Evolutionary conservation across 2,797 vertebrate species (phyloP).

Genomic region (Salarias fasciatus): DNA sequence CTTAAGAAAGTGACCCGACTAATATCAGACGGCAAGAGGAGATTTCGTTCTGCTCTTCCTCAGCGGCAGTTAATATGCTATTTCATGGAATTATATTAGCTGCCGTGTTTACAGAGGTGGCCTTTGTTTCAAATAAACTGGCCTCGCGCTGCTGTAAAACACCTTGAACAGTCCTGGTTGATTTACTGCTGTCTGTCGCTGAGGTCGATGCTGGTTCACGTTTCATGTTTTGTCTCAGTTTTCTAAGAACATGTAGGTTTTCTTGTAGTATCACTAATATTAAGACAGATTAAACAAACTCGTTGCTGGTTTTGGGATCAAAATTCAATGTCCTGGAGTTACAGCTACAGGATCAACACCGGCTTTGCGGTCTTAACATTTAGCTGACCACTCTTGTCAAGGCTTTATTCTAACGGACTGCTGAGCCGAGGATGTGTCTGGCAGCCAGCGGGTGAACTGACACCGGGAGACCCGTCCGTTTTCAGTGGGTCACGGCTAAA

Average conservation of each 20-base stretch:
- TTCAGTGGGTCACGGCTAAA: conserved; percentile 39
- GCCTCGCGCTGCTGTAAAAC: neutral
- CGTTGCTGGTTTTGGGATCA: conserved; percentile 8
- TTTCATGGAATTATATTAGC: neutral
- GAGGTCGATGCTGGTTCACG: neutral
- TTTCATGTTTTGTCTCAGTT: neutral
- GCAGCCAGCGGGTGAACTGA: conserved; percentile 47
- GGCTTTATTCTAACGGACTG: conserved; percentile 45
- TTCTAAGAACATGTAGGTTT: neutral
- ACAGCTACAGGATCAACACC: neutral
- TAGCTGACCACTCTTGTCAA: conserved; percentile 17
- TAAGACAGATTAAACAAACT: neutral
- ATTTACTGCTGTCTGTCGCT: neutral
- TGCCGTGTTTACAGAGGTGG: neutral
- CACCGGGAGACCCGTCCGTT: conserved; percentile 49
- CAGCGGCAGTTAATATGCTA: neutral
- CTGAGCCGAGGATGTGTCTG: conserved; percentile 55
- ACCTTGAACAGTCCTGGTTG: no score
- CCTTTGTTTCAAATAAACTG: neutral
- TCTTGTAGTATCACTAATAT: neutral
- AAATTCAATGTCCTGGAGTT: conserved; percentile 10
- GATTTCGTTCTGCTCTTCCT: neutral
- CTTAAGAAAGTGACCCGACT: no score
- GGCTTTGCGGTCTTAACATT: conserved; percentile 6
- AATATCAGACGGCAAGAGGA: no score